Percentiles rank a stretch among this genome's conserved stretches.
These are phyloP conservation scores for Muscicapa comitata DNA, from an alignment of 2,797 vertebrate genomes.

Conservation along the genomic window DNA sequence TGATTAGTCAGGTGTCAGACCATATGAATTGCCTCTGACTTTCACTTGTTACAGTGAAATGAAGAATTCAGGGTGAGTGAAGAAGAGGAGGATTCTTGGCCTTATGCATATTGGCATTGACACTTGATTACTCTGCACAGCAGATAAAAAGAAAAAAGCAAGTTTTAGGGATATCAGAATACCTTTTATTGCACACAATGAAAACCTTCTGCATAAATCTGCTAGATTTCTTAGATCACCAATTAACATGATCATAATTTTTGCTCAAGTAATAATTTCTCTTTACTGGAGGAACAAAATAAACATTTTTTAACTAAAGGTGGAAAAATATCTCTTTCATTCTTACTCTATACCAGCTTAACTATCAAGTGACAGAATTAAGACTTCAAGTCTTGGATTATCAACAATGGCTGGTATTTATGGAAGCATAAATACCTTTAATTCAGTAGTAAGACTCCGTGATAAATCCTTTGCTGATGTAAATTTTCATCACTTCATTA, in stretches of 20 bases:
- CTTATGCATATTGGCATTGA: not conserved
- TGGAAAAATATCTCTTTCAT: not conserved
- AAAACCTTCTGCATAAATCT: not conserved
- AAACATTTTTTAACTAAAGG: not conserved
- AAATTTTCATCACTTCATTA: constrained; percentile 53
- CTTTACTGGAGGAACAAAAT: not conserved
- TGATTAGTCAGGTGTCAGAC: not conserved
- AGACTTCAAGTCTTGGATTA: not conserved
- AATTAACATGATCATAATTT: not conserved
- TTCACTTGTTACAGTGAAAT: not conserved
- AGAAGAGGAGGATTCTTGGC: not conserved
- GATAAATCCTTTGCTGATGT: constrained; percentile 31
- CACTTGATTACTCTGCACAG: not conserved
- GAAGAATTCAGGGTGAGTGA: not conserved
- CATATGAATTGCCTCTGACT: not conserved
- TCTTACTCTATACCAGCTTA: not conserved
- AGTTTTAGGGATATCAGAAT: not conserved
- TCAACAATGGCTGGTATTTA: constrained; percentile 19
- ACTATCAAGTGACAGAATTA: not conserved
- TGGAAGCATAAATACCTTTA: not conserved
- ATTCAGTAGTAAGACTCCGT: not conserved
- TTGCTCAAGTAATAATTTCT: not conserved
- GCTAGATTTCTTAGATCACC: not conserved
- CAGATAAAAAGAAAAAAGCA: not conserved
- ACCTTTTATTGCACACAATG: not conserved